A percentile compares a stretch with the other conserved stretches of the same genome.
These are phyloP conservation scores for Tiphia femorata DNA, from an alignment of 2,888 invertebrate species.

Conservation along the genomic window DNA sequence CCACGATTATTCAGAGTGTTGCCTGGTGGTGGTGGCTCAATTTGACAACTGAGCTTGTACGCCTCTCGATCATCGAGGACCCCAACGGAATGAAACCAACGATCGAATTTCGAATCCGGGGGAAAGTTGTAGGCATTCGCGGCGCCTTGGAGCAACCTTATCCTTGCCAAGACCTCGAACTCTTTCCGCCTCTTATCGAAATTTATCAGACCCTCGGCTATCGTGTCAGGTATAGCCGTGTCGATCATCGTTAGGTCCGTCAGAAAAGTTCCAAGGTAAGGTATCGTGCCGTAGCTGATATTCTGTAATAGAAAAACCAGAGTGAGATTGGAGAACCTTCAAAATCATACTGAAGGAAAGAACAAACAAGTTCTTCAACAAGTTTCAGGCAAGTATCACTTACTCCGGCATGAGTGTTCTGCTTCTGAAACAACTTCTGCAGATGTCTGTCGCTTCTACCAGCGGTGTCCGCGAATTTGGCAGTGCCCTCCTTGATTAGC, in stretches of 20 bases:
- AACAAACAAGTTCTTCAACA: background rate
- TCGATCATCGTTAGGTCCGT: slow-evolving; percentile 99
- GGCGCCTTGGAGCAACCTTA: slow-evolving; percentile 94
- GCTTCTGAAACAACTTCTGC: slow-evolving; percentile 87
- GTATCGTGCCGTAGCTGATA: slow-evolving; percentile 94
- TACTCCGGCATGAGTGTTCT: slow-evolving; percentile 72
- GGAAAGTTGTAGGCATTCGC: slow-evolving; percentile 94
- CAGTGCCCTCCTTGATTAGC: slow-evolving; percentile 96
- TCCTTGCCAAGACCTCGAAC: slow-evolving; percentile 98
- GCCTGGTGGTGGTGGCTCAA: slow-evolving; percentile 77
- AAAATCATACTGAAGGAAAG: background rate
- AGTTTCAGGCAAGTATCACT: slow-evolving; percentile 36
- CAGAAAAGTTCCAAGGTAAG: slow-evolving; percentile 96
- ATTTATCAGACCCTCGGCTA: slow-evolving; percentile 89
- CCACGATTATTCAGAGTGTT: slow-evolving; percentile 59
- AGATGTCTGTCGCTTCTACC: slow-evolving; percentile 90
- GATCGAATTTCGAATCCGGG: slow-evolving; percentile 88
- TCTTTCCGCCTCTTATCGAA: slow-evolving; percentile 98
- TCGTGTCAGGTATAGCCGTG: slow-evolving; percentile 91
- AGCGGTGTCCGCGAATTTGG: slow-evolving; percentile 94
- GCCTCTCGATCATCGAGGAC: slow-evolving; percentile 94
- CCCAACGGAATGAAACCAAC: slow-evolving; percentile 95
- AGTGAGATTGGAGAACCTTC: background rate
- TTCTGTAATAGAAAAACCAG: slow-evolving; percentile 67
- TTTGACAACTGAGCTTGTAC: slow-evolving; percentile 88